phyloP scores from a whole-genome alignment of 2,113 vertebrate genomes.

The Osmerus eperlanus region DNA sequence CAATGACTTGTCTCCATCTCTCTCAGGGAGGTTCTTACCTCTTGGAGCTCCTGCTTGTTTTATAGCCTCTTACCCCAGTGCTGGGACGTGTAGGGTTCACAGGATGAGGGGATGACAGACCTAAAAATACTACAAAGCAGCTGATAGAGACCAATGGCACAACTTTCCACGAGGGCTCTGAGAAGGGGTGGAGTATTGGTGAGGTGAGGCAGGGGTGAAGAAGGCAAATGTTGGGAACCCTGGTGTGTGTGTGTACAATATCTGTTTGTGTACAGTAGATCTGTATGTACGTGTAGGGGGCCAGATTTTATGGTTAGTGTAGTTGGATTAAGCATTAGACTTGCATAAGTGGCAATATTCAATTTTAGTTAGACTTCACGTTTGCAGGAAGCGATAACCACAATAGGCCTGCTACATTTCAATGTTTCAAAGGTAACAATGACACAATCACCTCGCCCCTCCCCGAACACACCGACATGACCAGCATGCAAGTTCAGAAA shows the following conservation, averaged over 20 bases:
- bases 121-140: slow-evolving; percentile 58
- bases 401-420: background rate
- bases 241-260: slow-evolving; percentile 9
- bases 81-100: slow-evolving; percentile 29
- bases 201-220: background rate
- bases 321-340: too few relatives aligned
- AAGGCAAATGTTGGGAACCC: background rate
- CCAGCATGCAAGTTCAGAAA: background rate
- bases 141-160: slow-evolving; percentile 30
- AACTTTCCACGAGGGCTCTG: slow-evolving; percentile 13
- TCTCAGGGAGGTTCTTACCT: slow-evolving; percentile 10
- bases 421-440: background rate
- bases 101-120: slow-evolving; percentile 35
- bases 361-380: too few relatives aligned
- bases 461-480: background rate
- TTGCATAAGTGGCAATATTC: too few relatives aligned
- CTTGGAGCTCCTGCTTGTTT: slow-evolving; percentile 12
- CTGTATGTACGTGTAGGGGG: background rate
- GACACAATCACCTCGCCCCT: background rate
- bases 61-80: slow-evolving; percentile 14
- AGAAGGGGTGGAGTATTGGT: background rate
- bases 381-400: too few relatives aligned
- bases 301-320: background rate
- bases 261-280: background rate
- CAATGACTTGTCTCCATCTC: slow-evolving; percentile 9